Conservation (phyloP, 2,113 vertebrate genomes). For the Chaenocephalus aceratus region DNA sequence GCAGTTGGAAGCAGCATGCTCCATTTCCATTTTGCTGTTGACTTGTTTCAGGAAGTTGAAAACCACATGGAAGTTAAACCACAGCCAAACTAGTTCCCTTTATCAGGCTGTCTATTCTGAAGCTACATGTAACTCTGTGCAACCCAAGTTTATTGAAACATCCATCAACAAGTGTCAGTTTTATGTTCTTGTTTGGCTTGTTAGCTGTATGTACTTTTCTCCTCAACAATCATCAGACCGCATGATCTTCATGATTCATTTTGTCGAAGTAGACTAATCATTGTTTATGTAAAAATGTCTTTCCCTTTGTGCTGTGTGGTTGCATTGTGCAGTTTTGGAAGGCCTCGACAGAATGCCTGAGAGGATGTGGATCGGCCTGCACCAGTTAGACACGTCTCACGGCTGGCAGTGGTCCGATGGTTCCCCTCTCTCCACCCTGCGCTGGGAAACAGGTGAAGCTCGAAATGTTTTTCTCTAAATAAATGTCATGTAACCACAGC, state of each 20-base stretch:
- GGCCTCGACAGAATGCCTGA: slow-evolving; percentile 76
- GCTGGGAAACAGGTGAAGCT: slow-evolving; percentile 88
- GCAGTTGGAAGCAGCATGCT: not conserved
- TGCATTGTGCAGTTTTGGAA: slow-evolving; percentile 53
- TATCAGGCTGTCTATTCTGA: not conserved
- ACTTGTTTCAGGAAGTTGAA: not conserved
- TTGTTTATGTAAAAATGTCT: not conserved
- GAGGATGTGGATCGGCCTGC: slow-evolving; percentile 94
- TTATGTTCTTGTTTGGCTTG: not conserved
- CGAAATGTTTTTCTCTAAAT: not conserved
- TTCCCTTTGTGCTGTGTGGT: slow-evolving; percentile 1
- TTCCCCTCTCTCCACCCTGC: slow-evolving; percentile 87
- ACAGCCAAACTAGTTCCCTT: not conserved
- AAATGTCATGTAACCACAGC: not conserved
- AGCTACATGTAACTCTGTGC: not conserved
- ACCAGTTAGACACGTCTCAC: slow-evolving; percentile 89
- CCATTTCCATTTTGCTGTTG: fast-evolving
- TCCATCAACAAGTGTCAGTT: not conserved
- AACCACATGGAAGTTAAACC: not conserved
- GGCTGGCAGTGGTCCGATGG: slow-evolving; percentile 98
- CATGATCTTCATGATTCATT: not conserved
- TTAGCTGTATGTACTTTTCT: not conserved
- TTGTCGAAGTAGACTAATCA: not conserved
- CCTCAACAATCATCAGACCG: not conserved
- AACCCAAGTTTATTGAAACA: too few relatives aligned